Conservation (phyloP, 1,140 invertebrate genomes). For the Agrypnia vestita region DNA sequence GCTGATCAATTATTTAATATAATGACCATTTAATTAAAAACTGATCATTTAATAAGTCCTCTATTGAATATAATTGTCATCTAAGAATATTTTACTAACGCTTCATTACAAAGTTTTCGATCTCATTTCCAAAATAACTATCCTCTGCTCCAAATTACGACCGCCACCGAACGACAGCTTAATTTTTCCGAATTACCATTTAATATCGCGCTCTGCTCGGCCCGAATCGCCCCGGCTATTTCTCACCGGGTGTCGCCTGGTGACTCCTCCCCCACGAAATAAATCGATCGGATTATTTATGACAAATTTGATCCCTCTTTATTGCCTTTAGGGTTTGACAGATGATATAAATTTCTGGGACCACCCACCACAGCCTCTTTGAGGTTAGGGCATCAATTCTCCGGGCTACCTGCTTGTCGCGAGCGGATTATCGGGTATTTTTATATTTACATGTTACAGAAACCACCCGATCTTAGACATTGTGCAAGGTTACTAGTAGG, state of each 20-base stretch:
- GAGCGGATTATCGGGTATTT: constrained; percentile 24
- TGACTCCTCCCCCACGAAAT: constrained; percentile 9
- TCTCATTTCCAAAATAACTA: background rate
- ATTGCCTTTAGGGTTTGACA: constrained; percentile 27
- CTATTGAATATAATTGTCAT: too few species aligned
- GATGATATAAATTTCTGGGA: constrained; percentile 11
- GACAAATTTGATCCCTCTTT: constrained; percentile 53
- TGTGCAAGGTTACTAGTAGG: too few species aligned
- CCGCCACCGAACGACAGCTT: background rate
- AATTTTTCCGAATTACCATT: constrained; percentile 1
- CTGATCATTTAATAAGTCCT: too few species aligned
- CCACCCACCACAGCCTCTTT: constrained; percentile 19
- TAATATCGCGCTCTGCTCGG: background rate
- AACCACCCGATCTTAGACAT: too few species aligned
- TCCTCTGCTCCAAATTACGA: background rate
- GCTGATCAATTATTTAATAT: too few species aligned
- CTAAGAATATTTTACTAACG: too few species aligned
- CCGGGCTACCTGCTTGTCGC: constrained; percentile 35
- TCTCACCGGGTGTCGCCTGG: background rate
- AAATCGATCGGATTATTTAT: constrained; percentile 56
- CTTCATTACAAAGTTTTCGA: background rate
- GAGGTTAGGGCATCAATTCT: constrained; percentile 8
- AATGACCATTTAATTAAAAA: too few species aligned
- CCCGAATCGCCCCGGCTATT: background rate
- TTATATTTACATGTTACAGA: background rate